phyloP scores from a whole-genome alignment of 1,140 invertebrate species.

The Asbolus verrucosus region DNA sequence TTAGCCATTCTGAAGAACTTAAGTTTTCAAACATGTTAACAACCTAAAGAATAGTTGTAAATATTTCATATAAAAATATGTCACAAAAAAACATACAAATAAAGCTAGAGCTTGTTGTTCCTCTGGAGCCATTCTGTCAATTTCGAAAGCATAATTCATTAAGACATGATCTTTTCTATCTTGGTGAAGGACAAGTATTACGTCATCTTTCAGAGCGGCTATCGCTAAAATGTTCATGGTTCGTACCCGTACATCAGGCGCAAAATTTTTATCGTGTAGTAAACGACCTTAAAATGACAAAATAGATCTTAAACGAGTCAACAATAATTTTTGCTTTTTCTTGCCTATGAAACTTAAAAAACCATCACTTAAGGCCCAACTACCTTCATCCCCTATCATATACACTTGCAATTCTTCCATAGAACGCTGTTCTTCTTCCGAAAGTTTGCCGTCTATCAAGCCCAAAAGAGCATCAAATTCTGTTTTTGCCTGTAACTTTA shows the following conservation, averaged over 20 bases:
- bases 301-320: not conserved
- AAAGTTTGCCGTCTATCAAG: slow-evolving; percentile 74
- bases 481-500: slow-evolving; percentile 67
- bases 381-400: slow-evolving; percentile 87
- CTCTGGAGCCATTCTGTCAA: slow-evolving; percentile 80
- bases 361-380: slow-evolving; percentile 90
- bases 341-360: slow-evolving; percentile 86
- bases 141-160: slow-evolving; percentile 88
- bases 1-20: slow-evolving; percentile 90
- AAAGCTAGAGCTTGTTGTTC: slow-evolving; percentile 85
- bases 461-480: slow-evolving; percentile 76
- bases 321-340: slow-evolving; percentile 46
- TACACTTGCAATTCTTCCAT: slow-evolving; percentile 88
- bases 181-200: slow-evolving; percentile 90
- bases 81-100: slow-evolving; percentile 76
- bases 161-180: slow-evolving; percentile 89
- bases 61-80: too few relatives aligned
- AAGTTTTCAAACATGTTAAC: slow-evolving; percentile 92
- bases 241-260: slow-evolving; percentile 71
- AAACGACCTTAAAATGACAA: slow-evolving; percentile 71
- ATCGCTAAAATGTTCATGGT: slow-evolving; percentile 78
- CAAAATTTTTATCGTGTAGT: slow-evolving; percentile 73
- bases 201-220: slow-evolving; percentile 88
- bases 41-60: slow-evolving; percentile 79
- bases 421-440: slow-evolving; percentile 76